Base-by-base conservation (phyloP, 2,113 vertebrate species). In the Psammodynastes pulverulentus region DNA sequence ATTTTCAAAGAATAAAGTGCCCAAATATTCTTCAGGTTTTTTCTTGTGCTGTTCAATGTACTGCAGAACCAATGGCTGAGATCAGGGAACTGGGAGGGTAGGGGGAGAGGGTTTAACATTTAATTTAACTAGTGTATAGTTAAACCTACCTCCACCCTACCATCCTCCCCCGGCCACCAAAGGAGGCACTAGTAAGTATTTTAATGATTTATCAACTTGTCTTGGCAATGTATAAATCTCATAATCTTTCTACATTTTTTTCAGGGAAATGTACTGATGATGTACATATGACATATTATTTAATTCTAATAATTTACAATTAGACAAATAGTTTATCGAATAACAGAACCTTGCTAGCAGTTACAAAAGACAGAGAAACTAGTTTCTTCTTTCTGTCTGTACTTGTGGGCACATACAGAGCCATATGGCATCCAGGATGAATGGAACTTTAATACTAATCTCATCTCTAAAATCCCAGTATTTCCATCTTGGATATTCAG, bases 151-250 rank as follows among this genome's bases (percentile, higher is more conserved):
- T 67, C 89, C 12, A n/a, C n/a, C n/a, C n/a, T n/a, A n/a, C n/a
- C 72, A 90, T 52, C 39, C 79, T 46, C 85, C 84, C 67, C 84
- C 67, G 91, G 12, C 84, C 58, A 54, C 84, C 92, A 92, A 92
- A 92, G 67, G 53, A 92, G 91, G n/a, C 92, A 67, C 62, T 49
- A n/a, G 3, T 72, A 19, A 88, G 49, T 51, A 54, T 90, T 87
- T 39, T 91, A 94, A 45, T 93, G 92, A 48, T 88, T 91, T 90
- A 67, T 46, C 85, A 34, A 87, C 79, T 90, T 93, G 92, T 86
- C 79, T 90, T 54, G 85, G 53, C 39, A 51, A 29, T 87, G 88
- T 84, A 88, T 67, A 87, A 86, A 87, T 88, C 95, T 92, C 85
- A 53, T 86, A 26, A 5, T 51, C 9, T 0, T 0, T 84, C 87